Evolutionary conservation across 1,140 invertebrate species (phyloP).

Genomic region (Popillia japonica): DNA sequence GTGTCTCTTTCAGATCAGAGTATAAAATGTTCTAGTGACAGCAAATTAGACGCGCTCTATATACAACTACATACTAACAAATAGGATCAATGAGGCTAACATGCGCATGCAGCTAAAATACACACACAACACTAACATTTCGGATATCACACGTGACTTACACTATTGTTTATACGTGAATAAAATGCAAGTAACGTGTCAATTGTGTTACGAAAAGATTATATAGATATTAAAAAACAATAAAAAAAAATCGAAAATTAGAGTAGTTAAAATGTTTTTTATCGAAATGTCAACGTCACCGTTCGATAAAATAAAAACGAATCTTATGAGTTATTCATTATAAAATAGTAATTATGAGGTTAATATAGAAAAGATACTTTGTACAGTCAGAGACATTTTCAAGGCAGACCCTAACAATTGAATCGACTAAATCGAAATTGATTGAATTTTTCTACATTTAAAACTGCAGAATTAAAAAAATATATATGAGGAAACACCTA

Average conservation of each 20-base stretch:
- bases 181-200: neutral
- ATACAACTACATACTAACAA: too few species aligned
- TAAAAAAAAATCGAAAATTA: neutral
- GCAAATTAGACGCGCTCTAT: too few species aligned
- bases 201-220: neutral
- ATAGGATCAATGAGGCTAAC: neutral
- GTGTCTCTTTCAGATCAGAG: neutral
- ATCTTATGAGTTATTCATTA: too few species aligned
- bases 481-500: neutral
- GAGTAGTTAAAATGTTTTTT: too few species aligned
- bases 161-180: neutral
- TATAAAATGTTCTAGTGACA: too few species aligned
- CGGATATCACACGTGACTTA: neutral
- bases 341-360: too few species aligned
- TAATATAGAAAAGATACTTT: constrained; percentile 32
- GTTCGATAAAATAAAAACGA: too few species aligned
- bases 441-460: too few species aligned
- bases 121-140: neutral
- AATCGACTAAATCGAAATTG: too few species aligned
- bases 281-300: too few species aligned
- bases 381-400: constrained; percentile 55
- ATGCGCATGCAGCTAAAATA: constrained; percentile 2
- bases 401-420: constrained; percentile 47
- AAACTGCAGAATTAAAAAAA: neutral
- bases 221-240: neutral